Evolutionary conservation across 1,140 invertebrate genomes (phyloP).

Genomic region (Sitophilus oryzae): DNA sequence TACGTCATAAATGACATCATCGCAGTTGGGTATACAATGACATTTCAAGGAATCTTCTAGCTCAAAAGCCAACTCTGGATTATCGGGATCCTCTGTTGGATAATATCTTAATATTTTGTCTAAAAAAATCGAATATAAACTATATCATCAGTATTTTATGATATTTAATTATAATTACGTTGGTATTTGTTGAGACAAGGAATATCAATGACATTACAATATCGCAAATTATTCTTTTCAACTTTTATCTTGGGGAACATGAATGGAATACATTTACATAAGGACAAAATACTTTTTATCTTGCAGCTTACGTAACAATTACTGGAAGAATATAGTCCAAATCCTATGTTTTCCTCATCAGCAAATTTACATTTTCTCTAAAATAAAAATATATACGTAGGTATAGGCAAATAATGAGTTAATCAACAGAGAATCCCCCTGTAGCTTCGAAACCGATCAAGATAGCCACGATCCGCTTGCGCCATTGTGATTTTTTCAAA

Average conservation of each 20-base stretch:
- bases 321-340: conserved; percentile 50
- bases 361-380: conserved; percentile 53
- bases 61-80: neutral
- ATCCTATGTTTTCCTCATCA: conserved; percentile 43
- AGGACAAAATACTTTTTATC: conserved; percentile 44
- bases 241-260: conserved; percentile 29
- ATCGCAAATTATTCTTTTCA: neutral
- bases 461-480: no score
- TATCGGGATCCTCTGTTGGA: neutral
- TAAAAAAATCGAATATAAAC: neutral
- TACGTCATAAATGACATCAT: neutral
- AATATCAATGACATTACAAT: conserved; percentile 45
- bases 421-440: neutral
- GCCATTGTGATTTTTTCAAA: no score
- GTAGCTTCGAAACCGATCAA: no score
- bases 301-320: conserved; percentile 54
- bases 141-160: no score
- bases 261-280: conserved; percentile 54
- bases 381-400: conserved; percentile 8
- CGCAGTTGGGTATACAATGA: neutral
- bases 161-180: conserved; percentile 10
- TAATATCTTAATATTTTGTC: conserved; percentile 6
- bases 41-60: neutral
- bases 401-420: neutral
- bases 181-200: conserved; percentile 47